Percentiles rank a stretch among this genome's conserved stretches.
These are phyloP conservation scores for Brachyopa scutellaris DNA, from an alignment of 2,888 invertebrate genomes.

Conservation along the genomic window DNA sequence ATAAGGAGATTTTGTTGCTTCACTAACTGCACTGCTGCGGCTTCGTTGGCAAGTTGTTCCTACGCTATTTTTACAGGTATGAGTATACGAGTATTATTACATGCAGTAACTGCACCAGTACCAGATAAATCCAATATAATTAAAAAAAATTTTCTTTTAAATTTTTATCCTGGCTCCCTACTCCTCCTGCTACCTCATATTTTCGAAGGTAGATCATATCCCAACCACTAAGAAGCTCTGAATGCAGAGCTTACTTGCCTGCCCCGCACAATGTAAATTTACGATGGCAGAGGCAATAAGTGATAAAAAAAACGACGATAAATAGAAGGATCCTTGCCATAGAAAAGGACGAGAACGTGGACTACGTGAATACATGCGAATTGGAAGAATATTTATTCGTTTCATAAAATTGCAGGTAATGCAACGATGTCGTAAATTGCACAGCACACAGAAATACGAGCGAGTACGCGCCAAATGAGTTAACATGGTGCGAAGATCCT, in stretches of 20 bases:
- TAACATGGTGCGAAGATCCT: slow-evolving; percentile 26
- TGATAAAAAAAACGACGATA: slow-evolving; percentile 10
- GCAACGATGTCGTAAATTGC: slow-evolving; percentile 51
- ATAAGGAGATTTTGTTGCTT: slow-evolving; percentile 66
- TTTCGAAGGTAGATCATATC: slow-evolving; percentile 29
- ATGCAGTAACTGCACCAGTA: slow-evolving; percentile 21
- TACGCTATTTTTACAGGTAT: slow-evolving; percentile 16
- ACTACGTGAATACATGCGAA: slow-evolving; percentile 23
- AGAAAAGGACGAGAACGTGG: neutral
- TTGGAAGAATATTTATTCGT: slow-evolving; percentile 50
- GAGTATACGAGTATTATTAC: neutral
- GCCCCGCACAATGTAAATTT: slow-evolving; percentile 33
- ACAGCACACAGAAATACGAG: slow-evolving; percentile 32
- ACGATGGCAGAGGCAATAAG: slow-evolving; percentile 38
- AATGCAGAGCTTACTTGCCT: neutral
- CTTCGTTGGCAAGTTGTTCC: slow-evolving; percentile 37
- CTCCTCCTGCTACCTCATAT: neutral
- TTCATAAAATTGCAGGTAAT: slow-evolving; percentile 59
- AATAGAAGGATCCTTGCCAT: slow-evolving; percentile 10
- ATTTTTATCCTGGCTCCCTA: too few relatives aligned
- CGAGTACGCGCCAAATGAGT: too few relatives aligned
- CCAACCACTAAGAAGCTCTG: slow-evolving; percentile 4
- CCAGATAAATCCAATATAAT: slow-evolving; percentile 67
- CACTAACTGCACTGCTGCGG: slow-evolving; percentile 45
- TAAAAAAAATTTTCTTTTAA: slow-evolving; percentile 59